Conservation (phyloP, 2,797 vertebrate genomes). For the Xiphophorus birchmanni region DNA sequence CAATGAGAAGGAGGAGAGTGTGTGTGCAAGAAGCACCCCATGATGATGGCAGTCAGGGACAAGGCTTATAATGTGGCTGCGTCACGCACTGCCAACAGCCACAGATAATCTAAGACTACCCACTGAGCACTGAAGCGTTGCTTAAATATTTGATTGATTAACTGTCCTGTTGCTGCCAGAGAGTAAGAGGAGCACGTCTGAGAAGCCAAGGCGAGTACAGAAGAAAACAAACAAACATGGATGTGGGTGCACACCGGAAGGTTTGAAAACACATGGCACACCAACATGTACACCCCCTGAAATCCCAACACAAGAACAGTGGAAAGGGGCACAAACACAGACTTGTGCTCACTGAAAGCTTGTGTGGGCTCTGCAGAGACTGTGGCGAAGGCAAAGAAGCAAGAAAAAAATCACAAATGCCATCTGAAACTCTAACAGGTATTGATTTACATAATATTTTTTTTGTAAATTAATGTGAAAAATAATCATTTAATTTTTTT, state of each 20-base stretch:
- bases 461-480: constrained; percentile 56
- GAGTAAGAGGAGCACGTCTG: constrained; percentile 72
- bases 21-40: constrained; percentile 39
- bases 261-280: constrained; percentile 72
- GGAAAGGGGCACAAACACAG: constrained; percentile 63
- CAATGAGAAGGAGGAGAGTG: constrained; percentile 38
- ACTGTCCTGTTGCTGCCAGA: constrained; percentile 79
- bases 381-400: constrained; percentile 31
- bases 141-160: constrained; percentile 89
- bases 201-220: constrained; percentile 67
- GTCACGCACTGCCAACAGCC: constrained; percentile 74
- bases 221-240: constrained; percentile 74
- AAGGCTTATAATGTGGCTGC: constrained; percentile 78
- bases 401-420: constrained; percentile 45
- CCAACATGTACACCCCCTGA: constrained; percentile 70
- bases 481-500: constrained; percentile 26
- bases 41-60: constrained; percentile 74
- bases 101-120: constrained; percentile 81
- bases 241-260: constrained; percentile 69
- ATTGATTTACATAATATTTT: constrained; percentile 19
- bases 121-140: constrained; percentile 82
- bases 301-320: constrained; percentile 67
- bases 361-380: constrained; percentile 60
- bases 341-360: constrained; percentile 58
- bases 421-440: constrained; percentile 45